Conservation (phyloP, 2,797 vertebrate genomes). For the Tokudaia muenninki region DNA sequence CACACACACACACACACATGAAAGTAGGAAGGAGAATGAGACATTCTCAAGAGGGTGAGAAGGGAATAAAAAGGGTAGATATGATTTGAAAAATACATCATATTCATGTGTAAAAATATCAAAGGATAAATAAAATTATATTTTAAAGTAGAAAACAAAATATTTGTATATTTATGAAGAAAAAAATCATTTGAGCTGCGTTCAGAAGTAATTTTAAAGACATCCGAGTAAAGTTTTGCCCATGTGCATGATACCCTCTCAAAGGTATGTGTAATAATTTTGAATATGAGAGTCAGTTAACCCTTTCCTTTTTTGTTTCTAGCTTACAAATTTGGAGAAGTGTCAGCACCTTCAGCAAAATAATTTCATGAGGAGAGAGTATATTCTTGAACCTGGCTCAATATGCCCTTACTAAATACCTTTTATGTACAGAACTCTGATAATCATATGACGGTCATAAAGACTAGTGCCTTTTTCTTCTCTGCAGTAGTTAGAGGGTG, state of each 20-base stretch:
- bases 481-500: background rate
- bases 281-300: constrained; percentile 60
- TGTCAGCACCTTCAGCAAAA: constrained; percentile 98
- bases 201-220: background rate
- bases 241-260: background rate
- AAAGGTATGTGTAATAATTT: background rate
- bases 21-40: background rate
- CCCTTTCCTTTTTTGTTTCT: constrained; percentile 81
- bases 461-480: constrained; percentile 35
- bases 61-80: background rate
- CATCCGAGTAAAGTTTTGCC: background rate
- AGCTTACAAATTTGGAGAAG: constrained; percentile 97
- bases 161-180: background rate
- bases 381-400: constrained; percentile 93
- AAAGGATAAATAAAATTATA: background rate
- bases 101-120: background rate
- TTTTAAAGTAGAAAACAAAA: background rate
- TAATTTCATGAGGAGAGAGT: constrained; percentile 99
- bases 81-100: background rate
- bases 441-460: constrained; percentile 10
- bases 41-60: background rate
- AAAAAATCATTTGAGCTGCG: background rate
- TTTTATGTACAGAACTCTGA: constrained; percentile 42
- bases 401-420: background rate
- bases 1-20: background rate